A percentile compares a stretch with the other conserved stretches of the same genome.
Conservation (phyloP, 2,888 invertebrate genomes). For the Scaeva pyrastri region DNA sequence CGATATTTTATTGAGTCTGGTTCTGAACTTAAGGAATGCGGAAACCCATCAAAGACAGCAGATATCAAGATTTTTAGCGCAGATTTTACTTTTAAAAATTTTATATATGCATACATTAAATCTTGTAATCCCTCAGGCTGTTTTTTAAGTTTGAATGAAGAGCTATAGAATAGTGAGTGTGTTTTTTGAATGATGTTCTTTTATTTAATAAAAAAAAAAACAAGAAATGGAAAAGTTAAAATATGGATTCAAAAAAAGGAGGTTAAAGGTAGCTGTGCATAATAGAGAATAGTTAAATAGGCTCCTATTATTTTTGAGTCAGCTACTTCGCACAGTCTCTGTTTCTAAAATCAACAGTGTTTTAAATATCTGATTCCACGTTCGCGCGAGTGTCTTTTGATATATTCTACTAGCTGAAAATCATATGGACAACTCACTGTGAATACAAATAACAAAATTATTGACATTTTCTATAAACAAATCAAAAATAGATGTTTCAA, state of each 20-base stretch:
- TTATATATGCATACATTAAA: constrained; percentile 9
- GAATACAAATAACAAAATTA: too few relatives aligned
- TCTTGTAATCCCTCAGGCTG: constrained; percentile 18
- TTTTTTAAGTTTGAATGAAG: constrained; percentile 3
- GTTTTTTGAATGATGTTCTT: neutral
- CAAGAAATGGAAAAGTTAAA: neutral
- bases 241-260: neutral
- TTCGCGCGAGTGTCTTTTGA: too few relatives aligned
- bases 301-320: neutral
- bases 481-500: too few relatives aligned
- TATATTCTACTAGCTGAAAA: too few relatives aligned
- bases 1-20: constrained; percentile 11
- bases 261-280: neutral
- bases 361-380: too few relatives aligned
- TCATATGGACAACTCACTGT: too few relatives aligned
- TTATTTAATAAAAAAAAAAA: neutral
- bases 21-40: constrained; percentile 18
- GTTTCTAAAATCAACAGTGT: too few relatives aligned
- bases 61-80: constrained; percentile 15
- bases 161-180: neutral
- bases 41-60: constrained; percentile 13
- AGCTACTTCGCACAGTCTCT: too few relatives aligned
- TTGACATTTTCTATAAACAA: too few relatives aligned
- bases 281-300: neutral
- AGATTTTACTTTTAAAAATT: constrained; percentile 17